Base-by-base conservation (phyloP, 2,888 invertebrate genomes). In the Lacanobia oleracea region DNA sequence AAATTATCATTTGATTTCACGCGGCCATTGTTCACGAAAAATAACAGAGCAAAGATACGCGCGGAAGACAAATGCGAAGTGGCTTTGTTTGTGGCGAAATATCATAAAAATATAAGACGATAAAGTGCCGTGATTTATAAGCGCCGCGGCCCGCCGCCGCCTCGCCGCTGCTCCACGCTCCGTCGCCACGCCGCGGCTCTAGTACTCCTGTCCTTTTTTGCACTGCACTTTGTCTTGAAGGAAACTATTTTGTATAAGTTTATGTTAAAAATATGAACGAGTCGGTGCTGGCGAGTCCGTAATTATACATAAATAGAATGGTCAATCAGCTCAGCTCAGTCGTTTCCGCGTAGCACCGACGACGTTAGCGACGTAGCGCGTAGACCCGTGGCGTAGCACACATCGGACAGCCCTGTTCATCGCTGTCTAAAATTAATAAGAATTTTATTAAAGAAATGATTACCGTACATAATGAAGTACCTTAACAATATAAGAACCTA, bases 21-120 rank as follows among this genome's bases (percentile, higher is more conserved):
- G 78, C 85, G 83, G 87, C 87, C 88, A 90, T 91, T 92, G 92
- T 93, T 90, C 87, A 88, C 85, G 88, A 89, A 90, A 91, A 91
- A 91, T 91, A 91, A 89, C 88, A 86, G 85, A 77, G 84, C 86
- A 84, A 84, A 91, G 92, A 92, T 92, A 91, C 88, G 88, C 77
- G 75, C 79, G 83, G 85, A 88, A 91, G 92, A 93, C 91, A 93
- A 93, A 93, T 93, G 93, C 90, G 90, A 79, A 88, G 87, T 88
- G 90, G 89, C 92, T 90, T 93, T 93, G 93, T 93, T 92, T 92
- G 92, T 88, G 90, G 91, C 88, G 89, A 91, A 91, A 91, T 90
- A 91, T 93, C 90, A 92, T 92, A 92, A 92, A 92, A 92, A 93
- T 93, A 87, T 90, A 89, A 91, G 90, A 90, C 91, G 92, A 91